A percentile compares a stretch with the other conserved stretches of the same genome.
Evolutionary conservation across 1,140 invertebrate genomes (phyloP).

Genomic region (Eurosta solidaginis): DNA sequence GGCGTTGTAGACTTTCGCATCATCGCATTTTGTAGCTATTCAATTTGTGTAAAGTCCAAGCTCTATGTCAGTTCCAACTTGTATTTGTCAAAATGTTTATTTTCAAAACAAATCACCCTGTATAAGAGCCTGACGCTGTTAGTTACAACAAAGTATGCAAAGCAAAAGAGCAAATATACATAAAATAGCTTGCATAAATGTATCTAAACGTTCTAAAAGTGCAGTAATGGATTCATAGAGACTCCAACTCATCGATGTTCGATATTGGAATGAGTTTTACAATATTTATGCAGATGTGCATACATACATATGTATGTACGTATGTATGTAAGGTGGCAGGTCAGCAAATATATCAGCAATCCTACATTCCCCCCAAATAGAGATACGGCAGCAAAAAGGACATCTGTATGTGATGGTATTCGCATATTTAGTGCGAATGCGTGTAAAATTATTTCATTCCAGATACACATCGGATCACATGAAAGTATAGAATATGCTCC

Average conservation of each 20-base stretch:
- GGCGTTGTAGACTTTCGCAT: too few relatives aligned
- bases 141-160: too few relatives aligned
- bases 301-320: too few relatives aligned
- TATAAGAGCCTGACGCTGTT: too few relatives aligned
- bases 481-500: too few relatives aligned
- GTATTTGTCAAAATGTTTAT: too few relatives aligned
- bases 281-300: too few relatives aligned
- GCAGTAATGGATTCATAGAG: neutral
- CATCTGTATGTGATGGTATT: neutral
- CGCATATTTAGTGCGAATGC: neutral
- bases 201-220: neutral
- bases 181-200: neutral
- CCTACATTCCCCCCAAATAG: neutral
- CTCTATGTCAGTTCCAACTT: too few relatives aligned
- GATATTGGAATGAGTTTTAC: neutral
- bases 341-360: neutral
- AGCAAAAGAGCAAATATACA: too few relatives aligned
- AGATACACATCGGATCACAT: neutral
- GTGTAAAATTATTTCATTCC: conserved; percentile 21
- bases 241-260: neutral
- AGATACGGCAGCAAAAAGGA: neutral
- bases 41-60: too few relatives aligned
- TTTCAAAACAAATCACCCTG: too few relatives aligned
- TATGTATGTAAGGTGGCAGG: neutral
- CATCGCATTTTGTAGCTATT: too few relatives aligned